A percentile compares a stretch with the other conserved stretches of the same genome.
phyloP scores from a whole-genome alignment of 2,797 vertebrate species.

The Pelobates cultripes region DNA sequence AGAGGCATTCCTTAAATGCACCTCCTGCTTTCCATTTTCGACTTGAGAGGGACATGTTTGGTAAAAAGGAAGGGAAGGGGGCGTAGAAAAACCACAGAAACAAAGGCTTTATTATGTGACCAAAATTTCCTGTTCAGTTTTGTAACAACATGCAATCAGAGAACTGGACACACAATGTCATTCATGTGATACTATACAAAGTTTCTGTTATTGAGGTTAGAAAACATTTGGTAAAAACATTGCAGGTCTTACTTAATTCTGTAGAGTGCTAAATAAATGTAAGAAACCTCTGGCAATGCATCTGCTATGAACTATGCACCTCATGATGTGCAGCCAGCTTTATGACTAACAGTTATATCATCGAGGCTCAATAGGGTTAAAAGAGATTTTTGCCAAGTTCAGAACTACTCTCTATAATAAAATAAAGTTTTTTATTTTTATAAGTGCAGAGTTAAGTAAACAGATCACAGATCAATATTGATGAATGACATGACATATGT shows the following conservation, averaged over 20 bases:
- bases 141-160: conserved; percentile 7
- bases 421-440: no score
- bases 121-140: conserved; percentile 14
- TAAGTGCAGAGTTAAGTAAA: no score
- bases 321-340: neutral
- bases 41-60: conserved; percentile 16
- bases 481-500: no score
- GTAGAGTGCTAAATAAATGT: neutral
- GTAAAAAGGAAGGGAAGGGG: neutral
- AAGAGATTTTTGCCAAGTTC: no score
- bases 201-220: conserved; percentile 5
- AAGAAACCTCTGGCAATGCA: neutral
- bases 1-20: conserved; percentile 10
- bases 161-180: neutral
- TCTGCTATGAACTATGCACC: neutral
- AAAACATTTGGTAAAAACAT: conserved; percentile 2
- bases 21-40: conserved; percentile 4
- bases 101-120: conserved; percentile 25
- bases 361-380: no score
- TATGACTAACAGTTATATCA: no score
- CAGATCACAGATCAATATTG: no score
- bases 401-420: no score
- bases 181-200: neutral
- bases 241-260: neutral
- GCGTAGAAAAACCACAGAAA: neutral